Evolutionary conservation across 2,888 invertebrate genomes (phyloP).

Genomic region (Baronia brevicornis): DNA sequence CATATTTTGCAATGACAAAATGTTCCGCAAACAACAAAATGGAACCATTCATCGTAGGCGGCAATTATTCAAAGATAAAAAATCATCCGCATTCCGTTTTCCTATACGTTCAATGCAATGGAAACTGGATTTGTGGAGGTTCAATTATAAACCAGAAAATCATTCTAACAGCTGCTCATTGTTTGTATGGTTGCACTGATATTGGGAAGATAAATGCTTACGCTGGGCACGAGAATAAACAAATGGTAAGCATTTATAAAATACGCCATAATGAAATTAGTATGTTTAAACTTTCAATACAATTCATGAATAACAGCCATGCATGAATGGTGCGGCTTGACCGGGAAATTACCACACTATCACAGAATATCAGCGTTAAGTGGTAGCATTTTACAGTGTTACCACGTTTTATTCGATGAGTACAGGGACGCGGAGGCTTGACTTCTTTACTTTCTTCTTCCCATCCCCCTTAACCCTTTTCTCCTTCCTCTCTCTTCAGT

Average conservation of each 20-base stretch:
- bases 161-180: conserved; percentile 15
- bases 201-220: conserved; percentile 4
- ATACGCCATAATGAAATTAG: too few relatives aligned
- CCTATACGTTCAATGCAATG: conserved; percentile 4
- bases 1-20: conserved; percentile 3
- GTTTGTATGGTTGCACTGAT: conserved; percentile 1
- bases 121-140: conserved; percentile 11
- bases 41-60: conserved; percentile 12
- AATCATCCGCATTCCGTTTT: conserved; percentile 14
- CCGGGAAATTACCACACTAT: too few relatives aligned
- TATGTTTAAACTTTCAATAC: not conserved
- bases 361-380: too few relatives aligned
- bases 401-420: too few relatives aligned
- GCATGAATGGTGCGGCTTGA: too few relatives aligned
- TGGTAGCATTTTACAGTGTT: too few relatives aligned
- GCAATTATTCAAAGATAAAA: conserved; percentile 8
- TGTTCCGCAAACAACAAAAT: conserved; percentile 2
- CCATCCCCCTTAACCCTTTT: too few relatives aligned
- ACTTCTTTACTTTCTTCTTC: too few relatives aligned
- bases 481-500: too few relatives aligned
- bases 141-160: conserved; percentile 16
- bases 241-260: conserved; percentile 15
- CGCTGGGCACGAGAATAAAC: conserved; percentile 17
- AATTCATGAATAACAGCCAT: too few relatives aligned
- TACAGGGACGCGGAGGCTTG: too few relatives aligned